Base-by-base conservation (phyloP, 2,888 invertebrate species). In the Megalurothrips usitatus region DNA sequence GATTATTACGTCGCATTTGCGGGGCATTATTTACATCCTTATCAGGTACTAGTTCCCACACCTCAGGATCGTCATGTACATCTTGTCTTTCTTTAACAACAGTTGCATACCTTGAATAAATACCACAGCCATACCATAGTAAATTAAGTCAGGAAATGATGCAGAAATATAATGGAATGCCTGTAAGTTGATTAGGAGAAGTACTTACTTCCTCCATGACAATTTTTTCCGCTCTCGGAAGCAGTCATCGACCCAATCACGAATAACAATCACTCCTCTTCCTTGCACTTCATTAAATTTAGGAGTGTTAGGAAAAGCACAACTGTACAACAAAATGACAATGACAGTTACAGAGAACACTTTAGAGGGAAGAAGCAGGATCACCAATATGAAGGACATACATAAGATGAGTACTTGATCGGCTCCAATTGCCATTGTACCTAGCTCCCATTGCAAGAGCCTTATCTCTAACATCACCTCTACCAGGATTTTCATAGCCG, bases 271-370 rank as follows among this genome's bases (percentile, higher is more conserved):
- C 82, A 91, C 91, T 1, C 91, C 89, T 82, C 89, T 89, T 1
- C 91, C 90, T 84, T 89, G 90, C 1, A 94, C 93, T 87, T 93
- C 91, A 80, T 91, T 90, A 86, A 94, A 94, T 87, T 97, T 97
- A 8, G 97, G 97, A 9, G 97, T 97, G 87, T 94, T 94, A 9
- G 91, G 88, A 88, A 96, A 96, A 17, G 97, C 96, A 88, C 96
- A 97, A 79, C 96, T 96, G 87, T 10, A 88, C 87, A 49, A 84
- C 84, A 83, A 81, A 82, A 83, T 79, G 82, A 3, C 26, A 34
- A 26, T 81, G 23, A 12, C 49, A 43, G 14, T 79, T 11, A 17
- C 78, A 78, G 6, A 43, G 6, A 43, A 43, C 6, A 4, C 34
- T 43, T 43, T 2, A 4, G 3, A 4, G 34, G 34, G 34, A 4